Conservation (phyloP, 2,113 vertebrate genomes). For the Hippoglossus stenolepis region DNA sequence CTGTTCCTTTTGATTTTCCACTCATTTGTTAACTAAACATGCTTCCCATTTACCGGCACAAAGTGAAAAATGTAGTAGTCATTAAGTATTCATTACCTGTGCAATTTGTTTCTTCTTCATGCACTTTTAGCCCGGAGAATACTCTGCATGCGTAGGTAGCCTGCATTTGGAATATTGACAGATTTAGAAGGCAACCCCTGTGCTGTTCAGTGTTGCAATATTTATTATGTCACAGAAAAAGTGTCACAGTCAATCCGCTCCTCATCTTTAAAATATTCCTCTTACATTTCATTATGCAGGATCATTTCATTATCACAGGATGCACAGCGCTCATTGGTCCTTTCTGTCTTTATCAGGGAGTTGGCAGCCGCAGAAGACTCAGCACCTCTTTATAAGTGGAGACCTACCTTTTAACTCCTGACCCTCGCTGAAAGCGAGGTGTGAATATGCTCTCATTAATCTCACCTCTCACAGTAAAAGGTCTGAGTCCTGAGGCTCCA, state of each 20-base stretch:
- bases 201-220: constrained; percentile 23
- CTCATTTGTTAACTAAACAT: constrained; percentile 78
- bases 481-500: constrained; percentile 55
- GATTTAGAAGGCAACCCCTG: constrained; percentile 32
- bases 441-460: constrained; percentile 75
- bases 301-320: constrained; percentile 19
- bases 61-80: constrained; percentile 77
- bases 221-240: constrained; percentile 30
- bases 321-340: constrained; percentile 6
- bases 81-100: constrained; percentile 77
- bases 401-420: constrained; percentile 74
- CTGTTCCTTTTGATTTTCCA: constrained; percentile 56
- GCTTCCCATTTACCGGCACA: constrained; percentile 68
- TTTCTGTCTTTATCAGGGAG: constrained; percentile 39
- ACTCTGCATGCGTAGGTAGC: constrained; percentile 40
- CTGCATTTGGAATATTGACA: constrained; percentile 61
- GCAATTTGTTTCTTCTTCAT: constrained; percentile 68
- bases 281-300: background rate
- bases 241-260: constrained; percentile 7
- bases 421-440: constrained; percentile 60
- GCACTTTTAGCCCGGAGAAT: constrained; percentile 63
- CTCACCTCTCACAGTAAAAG: constrained; percentile 64
- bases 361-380: constrained; percentile 56
- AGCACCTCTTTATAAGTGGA: constrained; percentile 63
- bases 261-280: constrained; percentile 13